phyloP scores from a whole-genome alignment of 2,113 vertebrate species.

The Thamnophis sirtalis region DNA sequence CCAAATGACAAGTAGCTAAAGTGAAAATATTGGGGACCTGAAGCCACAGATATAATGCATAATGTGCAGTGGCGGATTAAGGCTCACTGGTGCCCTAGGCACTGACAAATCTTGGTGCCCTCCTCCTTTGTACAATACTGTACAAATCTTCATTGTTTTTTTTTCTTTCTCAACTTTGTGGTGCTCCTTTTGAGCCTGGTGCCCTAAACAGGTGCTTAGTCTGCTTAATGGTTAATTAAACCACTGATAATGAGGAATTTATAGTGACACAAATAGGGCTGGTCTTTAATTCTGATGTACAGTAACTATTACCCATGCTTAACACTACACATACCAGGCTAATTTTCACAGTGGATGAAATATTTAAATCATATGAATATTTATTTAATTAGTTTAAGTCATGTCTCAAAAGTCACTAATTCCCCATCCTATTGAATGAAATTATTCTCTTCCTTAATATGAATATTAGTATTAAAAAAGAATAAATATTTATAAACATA shows the following conservation, averaged over 20 bases:
- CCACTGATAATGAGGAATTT: neutral
- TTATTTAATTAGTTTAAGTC: neutral
- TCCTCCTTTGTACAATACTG: too few relatives aligned
- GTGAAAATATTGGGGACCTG: neutral
- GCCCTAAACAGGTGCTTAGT: too few relatives aligned
- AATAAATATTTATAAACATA: neutral
- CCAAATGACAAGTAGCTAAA: neutral
- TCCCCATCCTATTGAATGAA: neutral
- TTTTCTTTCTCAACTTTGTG: too few relatives aligned
- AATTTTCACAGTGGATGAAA: neutral
- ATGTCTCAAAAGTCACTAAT: neutral
- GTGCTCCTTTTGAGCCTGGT: too few relatives aligned
- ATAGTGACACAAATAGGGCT: neutral
- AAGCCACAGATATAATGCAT: neutral
- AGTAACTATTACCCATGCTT: neutral
- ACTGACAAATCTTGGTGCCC: too few relatives aligned
- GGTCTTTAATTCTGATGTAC: neutral
- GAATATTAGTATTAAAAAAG: neutral
- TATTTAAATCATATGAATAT: neutral
- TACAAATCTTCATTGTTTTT: too few relatives aligned
- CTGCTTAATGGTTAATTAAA: too few relatives aligned
- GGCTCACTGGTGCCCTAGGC: too few relatives aligned
- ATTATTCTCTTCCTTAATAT: neutral
- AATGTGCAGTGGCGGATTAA: neutral
- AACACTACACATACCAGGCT: neutral